Evolutionary conservation across 2,113 vertebrate genomes (phyloP).

Genomic region (Melanotaenia duboulayi): DNA sequence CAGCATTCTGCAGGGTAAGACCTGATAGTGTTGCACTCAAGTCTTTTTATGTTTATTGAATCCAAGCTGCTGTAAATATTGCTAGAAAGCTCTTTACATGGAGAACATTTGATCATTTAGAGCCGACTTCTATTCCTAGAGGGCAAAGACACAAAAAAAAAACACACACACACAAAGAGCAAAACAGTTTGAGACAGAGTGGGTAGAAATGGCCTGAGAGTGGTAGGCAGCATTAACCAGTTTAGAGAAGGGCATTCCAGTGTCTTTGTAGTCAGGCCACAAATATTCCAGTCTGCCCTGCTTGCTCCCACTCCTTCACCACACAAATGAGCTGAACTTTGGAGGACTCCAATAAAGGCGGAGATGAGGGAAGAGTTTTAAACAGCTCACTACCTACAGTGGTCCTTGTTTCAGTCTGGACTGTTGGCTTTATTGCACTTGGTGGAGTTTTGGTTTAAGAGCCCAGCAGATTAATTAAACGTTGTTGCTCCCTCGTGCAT

Average conservation of each 20-base stretch:
- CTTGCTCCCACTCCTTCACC: slow-evolving; percentile 40
- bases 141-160: neutral
- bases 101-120: slow-evolving; percentile 34
- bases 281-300: slow-evolving; percentile 61
- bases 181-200: neutral
- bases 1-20: no score
- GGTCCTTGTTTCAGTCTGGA: neutral
- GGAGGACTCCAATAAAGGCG: slow-evolving; percentile 43
- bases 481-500: neutral
- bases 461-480: neutral
- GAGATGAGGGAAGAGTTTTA: slow-evolving; percentile 20
- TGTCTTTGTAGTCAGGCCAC: slow-evolving; percentile 62
- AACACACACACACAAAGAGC: neutral
- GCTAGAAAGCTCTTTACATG: neutral
- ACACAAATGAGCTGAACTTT: slow-evolving; percentile 55
- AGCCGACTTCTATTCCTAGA: slow-evolving; percentile 28
- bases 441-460: slow-evolving; percentile 6
- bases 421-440: neutral
- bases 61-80: neutral
- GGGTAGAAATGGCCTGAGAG: slow-evolving; percentile 13
- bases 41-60: no score
- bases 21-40: no score
- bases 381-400: neutral
- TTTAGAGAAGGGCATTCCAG: slow-evolving; percentile 61
- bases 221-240: slow-evolving; percentile 50